Evolutionary conservation across 2,113 vertebrate genomes (phyloP).

Genomic region (Hemicordylus capensis): DNA sequence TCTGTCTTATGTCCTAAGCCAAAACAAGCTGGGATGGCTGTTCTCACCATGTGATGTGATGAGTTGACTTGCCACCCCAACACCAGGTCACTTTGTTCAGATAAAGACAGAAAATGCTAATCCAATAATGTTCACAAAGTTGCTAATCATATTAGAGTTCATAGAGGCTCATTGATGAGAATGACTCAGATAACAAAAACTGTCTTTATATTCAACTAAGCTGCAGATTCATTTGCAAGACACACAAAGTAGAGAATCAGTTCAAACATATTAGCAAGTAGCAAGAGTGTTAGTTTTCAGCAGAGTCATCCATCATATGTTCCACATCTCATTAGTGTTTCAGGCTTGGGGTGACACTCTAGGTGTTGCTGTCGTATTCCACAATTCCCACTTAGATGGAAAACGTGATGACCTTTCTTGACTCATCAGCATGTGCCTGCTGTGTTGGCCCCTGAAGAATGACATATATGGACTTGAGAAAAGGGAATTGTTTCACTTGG

Average conservation of each 20-base stretch:
- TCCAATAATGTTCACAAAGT: too few species aligned
- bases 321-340: not conserved
- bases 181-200: not conserved
- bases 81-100: too few species aligned
- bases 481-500: too few species aligned
- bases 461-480: not conserved
- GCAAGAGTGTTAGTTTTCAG: not conserved
- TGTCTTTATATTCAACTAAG: conserved; percentile 7
- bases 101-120: too few species aligned
- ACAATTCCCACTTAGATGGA: not conserved
- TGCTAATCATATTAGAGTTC: not conserved
- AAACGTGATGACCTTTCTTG: not conserved
- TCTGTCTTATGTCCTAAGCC: too few species aligned
- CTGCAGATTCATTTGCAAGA: conserved; percentile 7
- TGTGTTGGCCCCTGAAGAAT: not conserved
- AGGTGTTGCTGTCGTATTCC: not conserved
- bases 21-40: too few species aligned
- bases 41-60: too few species aligned
- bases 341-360: not conserved
- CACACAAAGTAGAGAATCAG: conserved; percentile 1
- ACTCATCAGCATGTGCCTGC: not conserved
- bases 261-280: conserved; percentile 1
- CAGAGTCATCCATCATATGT: not conserved
- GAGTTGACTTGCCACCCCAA: too few species aligned
- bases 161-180: not conserved